Conservation (phyloP, 2,113 vertebrate genomes). For the Odontophorus gujanensis region DNA sequence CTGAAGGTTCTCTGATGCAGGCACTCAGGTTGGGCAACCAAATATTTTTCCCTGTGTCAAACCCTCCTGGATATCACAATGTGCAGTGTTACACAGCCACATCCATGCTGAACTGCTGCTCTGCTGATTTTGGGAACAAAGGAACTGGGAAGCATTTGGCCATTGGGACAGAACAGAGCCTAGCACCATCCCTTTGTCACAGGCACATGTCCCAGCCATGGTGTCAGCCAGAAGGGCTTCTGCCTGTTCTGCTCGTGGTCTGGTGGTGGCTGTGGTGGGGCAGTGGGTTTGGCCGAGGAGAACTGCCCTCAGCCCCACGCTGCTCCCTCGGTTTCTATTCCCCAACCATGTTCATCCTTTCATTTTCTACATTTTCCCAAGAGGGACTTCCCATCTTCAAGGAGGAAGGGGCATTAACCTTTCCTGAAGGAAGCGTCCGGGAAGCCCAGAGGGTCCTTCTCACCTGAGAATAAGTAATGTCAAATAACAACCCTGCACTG, state of each 20-base stretch:
- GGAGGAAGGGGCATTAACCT: not conserved
- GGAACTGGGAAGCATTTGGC: not conserved
- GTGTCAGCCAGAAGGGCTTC: not conserved
- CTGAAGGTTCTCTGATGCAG: not conserved
- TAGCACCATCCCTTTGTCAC: not conserved
- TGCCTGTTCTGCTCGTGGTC: not conserved
- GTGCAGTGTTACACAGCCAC: fast-evolving
- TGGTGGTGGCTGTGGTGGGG: fast-evolving
- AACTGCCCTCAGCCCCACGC: not conserved
- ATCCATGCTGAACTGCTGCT: not conserved
- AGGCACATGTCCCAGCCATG: not conserved
- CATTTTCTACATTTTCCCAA: not conserved
- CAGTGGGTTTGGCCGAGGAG: not conserved
- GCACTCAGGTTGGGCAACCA: not conserved
- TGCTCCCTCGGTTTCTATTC: constrained; percentile 3
- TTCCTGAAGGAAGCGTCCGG: not conserved
- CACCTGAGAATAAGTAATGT: not conserved
- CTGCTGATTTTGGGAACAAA: not conserved
- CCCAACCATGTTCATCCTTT: not conserved
- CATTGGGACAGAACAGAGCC: not conserved
- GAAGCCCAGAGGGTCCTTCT: not conserved
- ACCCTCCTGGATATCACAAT: not conserved
- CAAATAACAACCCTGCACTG: fast-evolving
- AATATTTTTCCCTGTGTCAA: not conserved
- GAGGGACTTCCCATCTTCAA: not conserved